Evolutionary conservation across 30 jellyfish, hydroid and myxozoan species (phyloP).

Genomic region (Aurelia aurita): DNA sequence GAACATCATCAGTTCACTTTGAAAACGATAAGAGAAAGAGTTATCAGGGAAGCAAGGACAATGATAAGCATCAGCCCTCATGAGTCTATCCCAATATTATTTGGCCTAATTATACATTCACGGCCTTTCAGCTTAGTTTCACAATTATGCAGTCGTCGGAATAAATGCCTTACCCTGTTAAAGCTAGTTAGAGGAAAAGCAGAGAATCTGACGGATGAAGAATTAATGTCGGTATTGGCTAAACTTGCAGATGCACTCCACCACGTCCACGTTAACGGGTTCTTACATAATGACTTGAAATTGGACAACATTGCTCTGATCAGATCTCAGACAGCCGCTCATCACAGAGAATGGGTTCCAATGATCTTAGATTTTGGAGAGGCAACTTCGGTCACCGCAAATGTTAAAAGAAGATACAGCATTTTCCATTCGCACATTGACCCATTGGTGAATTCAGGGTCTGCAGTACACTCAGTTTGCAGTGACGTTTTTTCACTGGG

Average conservation of each 20-base stretch:
- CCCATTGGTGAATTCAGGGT: neutral
- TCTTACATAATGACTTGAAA: neutral
- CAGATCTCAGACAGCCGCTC: neutral
- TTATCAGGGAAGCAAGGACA: neutral
- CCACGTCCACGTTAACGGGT: constrained; percentile 13
- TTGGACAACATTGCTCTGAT: neutral
- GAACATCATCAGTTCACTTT: neutral
- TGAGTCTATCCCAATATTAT: neutral
- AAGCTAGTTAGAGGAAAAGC: neutral
- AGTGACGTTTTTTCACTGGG: neutral
- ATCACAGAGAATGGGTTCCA: neutral
- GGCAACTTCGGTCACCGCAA: neutral
- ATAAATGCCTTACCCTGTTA: neutral
- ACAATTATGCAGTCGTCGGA: neutral
- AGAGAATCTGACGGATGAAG: neutral
- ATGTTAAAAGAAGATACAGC: neutral
- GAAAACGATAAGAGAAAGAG: neutral
- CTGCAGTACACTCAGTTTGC: neutral
- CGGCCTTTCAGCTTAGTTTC: constrained; percentile 2
- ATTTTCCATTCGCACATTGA: neutral
- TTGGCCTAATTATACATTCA: neutral
- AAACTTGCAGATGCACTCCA: constrained; percentile 15
- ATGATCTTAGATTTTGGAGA: neutral
- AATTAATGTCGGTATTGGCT: neutral
- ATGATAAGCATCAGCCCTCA: constrained; percentile 9